Conservation (phyloP, 2,113 vertebrate species). For the Capricornis sumatraensis region DNA sequence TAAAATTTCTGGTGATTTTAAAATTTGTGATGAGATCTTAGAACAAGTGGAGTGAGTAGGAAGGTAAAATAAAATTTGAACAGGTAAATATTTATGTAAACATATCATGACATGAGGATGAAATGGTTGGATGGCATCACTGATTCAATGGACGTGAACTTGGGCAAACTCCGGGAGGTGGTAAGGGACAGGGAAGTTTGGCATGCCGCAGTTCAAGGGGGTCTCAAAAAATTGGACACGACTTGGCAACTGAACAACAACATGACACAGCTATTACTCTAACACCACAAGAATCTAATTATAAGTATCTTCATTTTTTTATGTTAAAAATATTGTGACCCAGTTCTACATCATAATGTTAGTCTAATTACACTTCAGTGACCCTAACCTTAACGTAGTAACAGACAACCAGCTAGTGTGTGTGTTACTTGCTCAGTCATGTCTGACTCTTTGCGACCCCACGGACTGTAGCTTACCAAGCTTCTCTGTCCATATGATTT, state of each 20-base stretch:
- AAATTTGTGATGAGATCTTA: not conserved
- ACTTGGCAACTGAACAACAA: not conserved
- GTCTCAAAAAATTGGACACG: not conserved
- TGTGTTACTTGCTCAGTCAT: not conserved
- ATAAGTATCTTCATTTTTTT: not conserved
- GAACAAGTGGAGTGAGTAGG: not conserved
- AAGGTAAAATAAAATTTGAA: slow-evolving; percentile 23
- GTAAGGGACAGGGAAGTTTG: not conserved
- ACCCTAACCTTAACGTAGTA: not conserved
- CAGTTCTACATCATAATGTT: not conserved
- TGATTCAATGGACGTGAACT: not conserved
- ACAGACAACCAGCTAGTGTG: not conserved
- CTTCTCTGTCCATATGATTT: not conserved
- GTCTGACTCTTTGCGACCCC: not conserved
- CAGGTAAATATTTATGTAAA: slow-evolving; percentile 11
- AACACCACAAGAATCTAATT: not conserved
- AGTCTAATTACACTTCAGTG: not conserved
- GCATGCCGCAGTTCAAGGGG: not conserved
- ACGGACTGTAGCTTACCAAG: not conserved
- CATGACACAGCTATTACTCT: not conserved
- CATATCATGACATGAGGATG: not conserved
- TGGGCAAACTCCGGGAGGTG: not conserved
- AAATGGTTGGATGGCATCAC: not conserved
- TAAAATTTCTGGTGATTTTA: not conserved
- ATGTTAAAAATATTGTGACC: not conserved